Conservation (phyloP, 2,888 invertebrate genomes). For the Diarsia dahlii region DNA sequence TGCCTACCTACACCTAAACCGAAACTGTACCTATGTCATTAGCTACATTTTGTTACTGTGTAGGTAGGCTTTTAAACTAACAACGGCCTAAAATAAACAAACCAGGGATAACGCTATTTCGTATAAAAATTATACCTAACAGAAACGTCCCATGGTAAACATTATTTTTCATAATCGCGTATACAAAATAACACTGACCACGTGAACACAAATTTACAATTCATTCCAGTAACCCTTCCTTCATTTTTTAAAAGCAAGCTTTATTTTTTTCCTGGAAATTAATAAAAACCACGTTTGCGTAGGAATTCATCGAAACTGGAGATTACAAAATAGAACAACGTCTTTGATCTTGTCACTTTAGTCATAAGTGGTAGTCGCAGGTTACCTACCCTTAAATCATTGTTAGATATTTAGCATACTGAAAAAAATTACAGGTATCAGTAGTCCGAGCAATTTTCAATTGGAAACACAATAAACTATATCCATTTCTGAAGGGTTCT, state of each 20-base stretch:
- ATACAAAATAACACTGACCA: slow-evolving; percentile 31
- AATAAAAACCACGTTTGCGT: slow-evolving; percentile 46
- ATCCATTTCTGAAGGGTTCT: neutral
- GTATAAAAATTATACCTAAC: slow-evolving; percentile 1
- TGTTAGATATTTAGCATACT: neutral
- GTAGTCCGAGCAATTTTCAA: neutral
- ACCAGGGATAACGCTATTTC: neutral
- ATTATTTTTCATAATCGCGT: slow-evolving; percentile 31
- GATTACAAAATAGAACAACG: slow-evolving; percentile 13
- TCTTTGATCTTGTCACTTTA: slow-evolving; percentile 16
- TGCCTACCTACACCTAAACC: too few species aligned
- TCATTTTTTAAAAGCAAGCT: slow-evolving; percentile 38
- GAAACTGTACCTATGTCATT: neutral
- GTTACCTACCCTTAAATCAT: neutral
- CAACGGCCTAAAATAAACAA: slow-evolving; percentile 18
- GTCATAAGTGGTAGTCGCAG: neutral
- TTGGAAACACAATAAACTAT: neutral
- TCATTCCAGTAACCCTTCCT: slow-evolving; percentile 32
- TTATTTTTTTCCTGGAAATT: slow-evolving; percentile 38
- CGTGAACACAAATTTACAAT: slow-evolving; percentile 50
- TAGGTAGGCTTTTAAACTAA: neutral
- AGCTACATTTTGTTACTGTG: neutral
- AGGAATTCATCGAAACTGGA: slow-evolving; percentile 18
- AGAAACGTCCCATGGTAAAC: slow-evolving; percentile 26
- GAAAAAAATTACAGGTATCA: neutral